Percentiles rank a stretch among this genome's conserved stretches.
Conservation (phyloP, 2,888 invertebrate genomes). For the Sisyra nigra region DNA sequence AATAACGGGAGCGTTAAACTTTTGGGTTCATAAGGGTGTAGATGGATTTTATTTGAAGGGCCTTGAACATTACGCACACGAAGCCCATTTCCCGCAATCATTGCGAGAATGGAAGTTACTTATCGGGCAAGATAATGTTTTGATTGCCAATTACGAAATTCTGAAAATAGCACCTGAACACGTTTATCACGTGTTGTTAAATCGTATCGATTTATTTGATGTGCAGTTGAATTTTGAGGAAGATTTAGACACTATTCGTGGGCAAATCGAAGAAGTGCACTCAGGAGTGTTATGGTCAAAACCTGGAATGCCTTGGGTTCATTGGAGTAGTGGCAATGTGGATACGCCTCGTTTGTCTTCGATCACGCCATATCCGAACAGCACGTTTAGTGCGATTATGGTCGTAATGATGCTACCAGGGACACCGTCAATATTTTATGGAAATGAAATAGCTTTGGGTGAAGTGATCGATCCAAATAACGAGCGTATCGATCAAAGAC, state of each 20-base stretch:
- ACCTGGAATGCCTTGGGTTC: slow-evolving; percentile 55
- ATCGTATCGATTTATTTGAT: slow-evolving; percentile 55
- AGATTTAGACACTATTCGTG: slow-evolving; percentile 38
- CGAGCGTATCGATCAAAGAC: slow-evolving; percentile 39
- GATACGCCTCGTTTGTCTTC: slow-evolving; percentile 42
- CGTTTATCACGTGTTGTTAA: slow-evolving; percentile 41
- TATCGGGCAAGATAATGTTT: slow-evolving; percentile 40
- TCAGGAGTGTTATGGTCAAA: slow-evolving; percentile 42
- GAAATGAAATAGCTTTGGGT: slow-evolving; percentile 70
- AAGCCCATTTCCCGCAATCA: slow-evolving; percentile 37
- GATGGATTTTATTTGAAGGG: slow-evolving; percentile 84
- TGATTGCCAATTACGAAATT: slow-evolving; percentile 47
- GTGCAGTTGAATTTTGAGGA: slow-evolving; percentile 41
- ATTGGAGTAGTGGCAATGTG: slow-evolving; percentile 60
- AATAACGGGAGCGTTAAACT: slow-evolving; percentile 41
- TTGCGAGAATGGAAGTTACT: slow-evolving; percentile 53
- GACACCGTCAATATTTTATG: slow-evolving; percentile 77
- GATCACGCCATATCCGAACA: slow-evolving; percentile 35
- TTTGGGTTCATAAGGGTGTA: slow-evolving; percentile 60
- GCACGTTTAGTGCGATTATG: slow-evolving; percentile 49
- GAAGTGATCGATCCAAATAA: slow-evolving; percentile 37
- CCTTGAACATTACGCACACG: slow-evolving; percentile 45
- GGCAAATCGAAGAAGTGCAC: slow-evolving; percentile 38
- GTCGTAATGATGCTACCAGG: slow-evolving; percentile 74
- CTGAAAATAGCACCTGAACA: slow-evolving; percentile 29